Base-by-base conservation (phyloP, 2,797 vertebrate genomes). In the Aulostomus chinensis region DNA sequence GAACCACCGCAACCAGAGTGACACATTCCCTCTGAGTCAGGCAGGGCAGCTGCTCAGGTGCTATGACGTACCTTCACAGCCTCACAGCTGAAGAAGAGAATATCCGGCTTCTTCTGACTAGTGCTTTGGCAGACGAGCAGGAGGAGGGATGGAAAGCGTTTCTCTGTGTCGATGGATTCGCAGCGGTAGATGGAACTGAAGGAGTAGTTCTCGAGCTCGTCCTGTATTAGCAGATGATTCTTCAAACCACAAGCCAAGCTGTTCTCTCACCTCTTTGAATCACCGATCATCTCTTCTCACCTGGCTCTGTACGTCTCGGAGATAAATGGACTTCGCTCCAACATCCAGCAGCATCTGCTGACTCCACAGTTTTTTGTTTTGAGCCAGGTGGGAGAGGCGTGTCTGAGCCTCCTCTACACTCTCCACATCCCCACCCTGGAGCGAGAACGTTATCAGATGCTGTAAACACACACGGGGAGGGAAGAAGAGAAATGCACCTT, bases 41-140 rank as follows among this genome's bases (percentile, higher is more conserved):
- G 1, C 10, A 17, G n/a, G 7, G 13, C 7, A 12, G 35, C 21
- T 17, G 2, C 10, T 17, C 24, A 1, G 3, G 12, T 0, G 2
- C 17, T 5, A 1, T 35, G 17, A 17, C 77, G 73, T 45, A 73
- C 84, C 76, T 35, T 72, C 40, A 87, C 79, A 0, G 68, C 62
- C 46, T 91, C 87, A 18, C 92, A 92, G 81, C 85, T 91, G 78
- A 95, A 95, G 85, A 94, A 94, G 51, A 87, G 91, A 51, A 95
- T 83, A 7, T 94, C 93, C 0, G 93, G 93, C 35, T 91, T 92
- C 43, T 76, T 55, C 31, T 91, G 90, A 9, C 80, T 59, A 0
- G 65, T 58, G 14, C 89, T 78, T 66, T 93, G 92, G 67, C 92
- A 94, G 35, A 95, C 87, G 0, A 95, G 70, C 22, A 93, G 86